Conservation (phyloP, 2,113 vertebrate species). For the Hylia prasina region DNA sequence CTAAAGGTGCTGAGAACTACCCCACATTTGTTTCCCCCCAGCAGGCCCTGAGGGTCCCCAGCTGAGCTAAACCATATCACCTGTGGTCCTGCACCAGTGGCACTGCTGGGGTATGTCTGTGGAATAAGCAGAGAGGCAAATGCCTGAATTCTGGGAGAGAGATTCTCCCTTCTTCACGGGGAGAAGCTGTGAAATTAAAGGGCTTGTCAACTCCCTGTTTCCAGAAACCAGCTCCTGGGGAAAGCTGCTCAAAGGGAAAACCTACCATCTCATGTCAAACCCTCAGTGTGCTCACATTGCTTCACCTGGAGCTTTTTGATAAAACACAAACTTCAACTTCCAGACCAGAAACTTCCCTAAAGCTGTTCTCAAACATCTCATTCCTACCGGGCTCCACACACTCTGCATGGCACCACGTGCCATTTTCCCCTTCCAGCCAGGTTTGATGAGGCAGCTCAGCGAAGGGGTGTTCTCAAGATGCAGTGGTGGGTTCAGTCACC, state of each 20-base stretch:
- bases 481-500: no score
- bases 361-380: not conserved
- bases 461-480: not conserved
- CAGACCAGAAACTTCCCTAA: not conserved
- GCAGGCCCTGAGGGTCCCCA: not conserved
- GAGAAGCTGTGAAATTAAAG: not conserved
- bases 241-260: not conserved
- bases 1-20: not conserved
- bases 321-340: not conserved
- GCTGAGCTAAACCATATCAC: not conserved
- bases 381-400: not conserved
- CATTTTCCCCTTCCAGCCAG: not conserved
- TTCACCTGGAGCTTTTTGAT: not conserved
- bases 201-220: not conserved
- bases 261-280: not conserved
- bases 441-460: not conserved
- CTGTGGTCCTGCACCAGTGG: fast-evolving
- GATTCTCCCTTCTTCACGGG: not conserved
- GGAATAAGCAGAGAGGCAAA: not conserved
- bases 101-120: not conserved
- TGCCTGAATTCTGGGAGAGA: not conserved
- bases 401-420: not conserved
- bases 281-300: not conserved
- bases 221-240: not conserved
- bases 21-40: not conserved